These are phyloP conservation scores for Atta texana DNA, from an alignment of 1,140 invertebrate genomes.

Conservation along the genomic window DNA sequence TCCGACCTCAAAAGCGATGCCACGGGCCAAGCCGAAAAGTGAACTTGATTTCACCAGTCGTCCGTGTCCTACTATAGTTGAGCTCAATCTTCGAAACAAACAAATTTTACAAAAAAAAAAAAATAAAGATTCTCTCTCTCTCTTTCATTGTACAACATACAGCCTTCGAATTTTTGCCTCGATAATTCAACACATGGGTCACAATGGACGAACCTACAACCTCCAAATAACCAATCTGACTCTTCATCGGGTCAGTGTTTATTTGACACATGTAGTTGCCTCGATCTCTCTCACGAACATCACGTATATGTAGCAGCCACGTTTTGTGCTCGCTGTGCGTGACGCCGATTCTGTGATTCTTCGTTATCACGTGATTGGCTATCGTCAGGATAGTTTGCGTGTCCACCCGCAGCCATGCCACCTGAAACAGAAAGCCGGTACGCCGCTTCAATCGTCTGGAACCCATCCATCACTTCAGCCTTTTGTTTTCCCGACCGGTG, in stretches of 20 bases:
- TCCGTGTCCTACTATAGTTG: background rate
- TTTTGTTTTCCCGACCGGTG: constrained; percentile 40
- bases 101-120: background rate
- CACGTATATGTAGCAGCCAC: constrained; percentile 94
- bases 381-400: constrained; percentile 97
- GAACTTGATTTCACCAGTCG: constrained; percentile 44
- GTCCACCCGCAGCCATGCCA: constrained; percentile 95
- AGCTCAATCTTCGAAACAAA: background rate
- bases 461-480: constrained; percentile 55
- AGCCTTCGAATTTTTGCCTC: background rate
- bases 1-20: constrained; percentile 29
- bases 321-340: constrained; percentile 93
- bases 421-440: constrained; percentile 86
- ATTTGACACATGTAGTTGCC: constrained; percentile 96
- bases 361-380: constrained; percentile 95
- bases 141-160: background rate
- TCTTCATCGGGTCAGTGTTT: constrained; percentile 97
- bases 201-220: constrained; percentile 91
- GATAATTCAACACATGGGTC: constrained; percentile 4
- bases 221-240: constrained; percentile 94
- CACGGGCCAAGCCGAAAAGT: constrained; percentile 4
- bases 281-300: constrained; percentile 91
- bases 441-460: constrained; percentile 49
- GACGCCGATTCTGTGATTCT: constrained; percentile 94
- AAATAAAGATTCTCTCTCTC: background rate